Conservation (phyloP, 2,797 vertebrate species). For the Podarcis siculus region DNA sequence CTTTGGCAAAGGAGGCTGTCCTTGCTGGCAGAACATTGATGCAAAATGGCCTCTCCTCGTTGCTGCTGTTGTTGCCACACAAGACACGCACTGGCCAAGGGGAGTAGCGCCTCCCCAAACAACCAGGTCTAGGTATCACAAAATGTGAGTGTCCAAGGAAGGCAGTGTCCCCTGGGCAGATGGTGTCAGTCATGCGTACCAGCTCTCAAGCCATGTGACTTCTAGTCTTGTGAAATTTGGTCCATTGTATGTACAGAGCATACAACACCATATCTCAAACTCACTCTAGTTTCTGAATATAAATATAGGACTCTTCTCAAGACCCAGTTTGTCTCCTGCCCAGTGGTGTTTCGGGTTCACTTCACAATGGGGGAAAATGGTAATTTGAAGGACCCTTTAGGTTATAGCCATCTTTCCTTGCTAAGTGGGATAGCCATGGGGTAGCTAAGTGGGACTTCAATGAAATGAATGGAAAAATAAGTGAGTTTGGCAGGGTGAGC, state of each 20-base stretch:
- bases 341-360: not conserved
- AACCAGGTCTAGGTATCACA: not conserved
- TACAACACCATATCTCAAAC: too few relatives aligned
- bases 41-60: not conserved
- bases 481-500: not conserved
- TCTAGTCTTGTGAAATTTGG: not conserved
- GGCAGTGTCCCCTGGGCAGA: not conserved
- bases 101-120: not conserved
- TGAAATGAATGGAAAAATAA: not conserved
- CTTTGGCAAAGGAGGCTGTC: not conserved
- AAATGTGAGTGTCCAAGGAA: not conserved
- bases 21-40: not conserved
- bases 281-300: not conserved
- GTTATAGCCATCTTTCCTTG: not conserved
- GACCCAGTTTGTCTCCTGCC: not conserved
- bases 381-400: not conserved
- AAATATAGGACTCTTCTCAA: not conserved
- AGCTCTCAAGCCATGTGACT: not conserved
- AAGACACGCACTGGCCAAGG: too few relatives aligned
- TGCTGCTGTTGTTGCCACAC: too few relatives aligned
- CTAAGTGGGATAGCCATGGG: not conserved
- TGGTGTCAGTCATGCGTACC: not conserved
- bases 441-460: not conserved
- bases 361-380: not conserved
- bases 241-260: too few relatives aligned